Percentiles rank a stretch among this genome's conserved stretches.
Evolutionary conservation across 2,888 invertebrate genomes (phyloP).

Genomic region (Diploptera punctata): DNA sequence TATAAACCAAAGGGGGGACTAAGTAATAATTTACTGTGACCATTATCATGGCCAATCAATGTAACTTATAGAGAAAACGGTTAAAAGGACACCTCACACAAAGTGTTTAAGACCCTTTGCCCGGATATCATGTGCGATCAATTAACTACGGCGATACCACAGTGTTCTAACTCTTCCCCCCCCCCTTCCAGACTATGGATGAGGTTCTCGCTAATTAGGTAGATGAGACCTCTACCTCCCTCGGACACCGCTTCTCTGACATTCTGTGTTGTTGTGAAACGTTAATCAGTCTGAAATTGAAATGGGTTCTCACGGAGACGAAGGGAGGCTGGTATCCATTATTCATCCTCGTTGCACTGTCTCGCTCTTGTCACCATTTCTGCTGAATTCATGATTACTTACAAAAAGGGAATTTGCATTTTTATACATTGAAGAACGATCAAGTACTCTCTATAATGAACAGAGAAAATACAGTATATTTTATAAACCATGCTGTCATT

Average conservation of each 20-base stretch:
- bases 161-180: background rate
- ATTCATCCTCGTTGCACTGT: constrained; percentile 7
- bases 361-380: too few relatives aligned
- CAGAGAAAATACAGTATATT: too few relatives aligned
- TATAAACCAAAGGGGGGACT: too few relatives aligned
- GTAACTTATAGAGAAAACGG: too few relatives aligned
- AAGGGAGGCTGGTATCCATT: constrained; percentile 15
- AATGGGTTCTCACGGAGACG: constrained; percentile 3
- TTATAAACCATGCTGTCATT: too few relatives aligned
- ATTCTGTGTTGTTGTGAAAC: background rate
- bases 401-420: too few relatives aligned
- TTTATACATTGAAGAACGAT: too few relatives aligned
- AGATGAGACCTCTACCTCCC: background rate
- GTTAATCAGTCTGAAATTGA: constrained; percentile 26
- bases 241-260: background rate
- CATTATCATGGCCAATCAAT: background rate
- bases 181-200: background rate
- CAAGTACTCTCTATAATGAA: too few relatives aligned
- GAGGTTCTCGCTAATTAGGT: background rate
- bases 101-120: background rate
- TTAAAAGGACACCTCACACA: background rate
- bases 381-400: too few relatives aligned
- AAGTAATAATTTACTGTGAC: background rate
- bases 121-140: background rate
- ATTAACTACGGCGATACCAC: background rate